Evolutionary conservation across 2,113 vertebrate genomes (phyloP).

Genomic region (Phoxinus phoxinus): DNA sequence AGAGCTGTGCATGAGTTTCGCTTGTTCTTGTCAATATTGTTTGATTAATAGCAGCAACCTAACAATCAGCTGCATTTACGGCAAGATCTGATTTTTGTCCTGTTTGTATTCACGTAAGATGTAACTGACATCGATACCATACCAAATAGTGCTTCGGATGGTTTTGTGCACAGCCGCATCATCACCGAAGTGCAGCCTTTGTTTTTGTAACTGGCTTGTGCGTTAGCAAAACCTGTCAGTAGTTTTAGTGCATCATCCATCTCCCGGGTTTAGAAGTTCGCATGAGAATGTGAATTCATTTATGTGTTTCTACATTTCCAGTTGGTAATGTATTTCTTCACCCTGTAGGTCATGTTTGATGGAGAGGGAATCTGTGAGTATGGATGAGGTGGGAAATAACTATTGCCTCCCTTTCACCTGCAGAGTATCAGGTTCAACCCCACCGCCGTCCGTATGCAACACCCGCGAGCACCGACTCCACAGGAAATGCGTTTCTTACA

Average conservation of each 20-base stretch:
- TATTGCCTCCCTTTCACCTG: conserved; percentile 38
- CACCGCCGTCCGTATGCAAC: conserved; percentile 28
- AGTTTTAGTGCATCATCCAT: conserved; percentile 21
- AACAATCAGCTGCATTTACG: neutral
- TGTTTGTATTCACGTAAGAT: neutral
- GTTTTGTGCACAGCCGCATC: neutral
- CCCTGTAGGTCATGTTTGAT: conserved; percentile 35
- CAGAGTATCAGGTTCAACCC: conserved; percentile 39
- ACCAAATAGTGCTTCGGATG: neutral
- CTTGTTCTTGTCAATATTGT: neutral
- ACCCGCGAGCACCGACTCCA: neutral
- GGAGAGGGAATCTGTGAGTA: conserved; percentile 33
- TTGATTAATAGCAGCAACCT: neutral
- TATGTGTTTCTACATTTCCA: conserved; percentile 38
- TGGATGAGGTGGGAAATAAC: conserved; percentile 37
- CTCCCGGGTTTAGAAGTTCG: neutral
- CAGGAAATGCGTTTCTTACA: conserved; percentile 30
- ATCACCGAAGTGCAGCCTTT: neutral
- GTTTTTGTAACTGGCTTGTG: neutral
- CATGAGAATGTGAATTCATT: conserved; percentile 27
- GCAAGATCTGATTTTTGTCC: neutral
- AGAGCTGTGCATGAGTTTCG: neutral
- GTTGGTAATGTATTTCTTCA: conserved; percentile 23
- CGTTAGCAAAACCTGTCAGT: neutral
- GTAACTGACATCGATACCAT: neutral